Base-by-base conservation (phyloP, 1,140 invertebrate species). In the Berghia stephanieae region DNA sequence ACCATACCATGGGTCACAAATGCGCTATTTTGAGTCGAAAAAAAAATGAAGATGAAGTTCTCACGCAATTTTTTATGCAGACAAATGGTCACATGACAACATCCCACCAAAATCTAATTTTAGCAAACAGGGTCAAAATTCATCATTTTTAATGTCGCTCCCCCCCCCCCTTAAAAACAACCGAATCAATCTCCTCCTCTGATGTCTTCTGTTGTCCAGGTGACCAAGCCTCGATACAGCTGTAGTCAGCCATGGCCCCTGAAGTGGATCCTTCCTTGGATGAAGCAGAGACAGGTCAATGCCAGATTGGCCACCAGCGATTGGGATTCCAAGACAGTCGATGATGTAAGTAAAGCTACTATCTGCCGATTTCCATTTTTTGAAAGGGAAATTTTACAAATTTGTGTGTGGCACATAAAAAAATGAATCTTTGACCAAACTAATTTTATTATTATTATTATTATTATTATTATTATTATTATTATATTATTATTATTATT, bases 211-310 rank as follows among this genome's bases (percentile, higher is more conserved):
- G 57, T 72, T 8, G 3, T 8, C 1, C 63, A 88, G 87, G 85
- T 97, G 0, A 99, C 97, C 0, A 94, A 93, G 75, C 91, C 92
- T 0, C 91, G 97, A 27, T 95, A 97, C 89, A 95, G 96, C 0
- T 95, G 94, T 1, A 94, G 95, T 1, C 96, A 96, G 91, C 95
- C 96, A 0, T 99, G 96, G 94, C 97, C 98, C 0, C 88, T 99
- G 0, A 96, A 95, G 86, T 90, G 93, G 81, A 89, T 96, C 60
- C 91, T 98, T 83, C 96, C 95, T 4, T 93, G 93, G 87, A 90
- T 93, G 52, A 98, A 98, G 86, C 91, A 93, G 78, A 90, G 91
- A 40, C 92, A 93, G 77, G 92, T 96, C 0, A 90, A 93, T 5
- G 93, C 94, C 80, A 91, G 93, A 73, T 89, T 98, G 0, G 93